A percentile compares a stretch with the other conserved stretches of the same genome.
Conservation (phyloP, 2,113 vertebrate genomes). For the Peromyscus californicus region DNA sequence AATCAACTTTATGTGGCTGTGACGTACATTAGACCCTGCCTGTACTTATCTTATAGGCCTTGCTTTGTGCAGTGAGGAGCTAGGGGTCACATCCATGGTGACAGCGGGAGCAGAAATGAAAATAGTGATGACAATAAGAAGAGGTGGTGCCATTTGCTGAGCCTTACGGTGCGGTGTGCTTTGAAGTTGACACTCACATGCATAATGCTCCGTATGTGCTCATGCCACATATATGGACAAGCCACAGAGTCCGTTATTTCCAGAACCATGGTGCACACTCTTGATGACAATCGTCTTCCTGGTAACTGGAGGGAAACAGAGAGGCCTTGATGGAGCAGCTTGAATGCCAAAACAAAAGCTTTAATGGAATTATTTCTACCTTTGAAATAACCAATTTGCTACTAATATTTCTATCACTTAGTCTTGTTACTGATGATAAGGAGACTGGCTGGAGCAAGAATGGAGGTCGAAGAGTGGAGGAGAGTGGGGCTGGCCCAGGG, state of each 20-base stretch:
- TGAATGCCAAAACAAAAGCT: not conserved
- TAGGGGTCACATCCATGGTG: not conserved
- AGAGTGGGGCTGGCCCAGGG: not conserved
- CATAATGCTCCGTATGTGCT: not conserved
- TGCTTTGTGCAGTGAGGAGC: not conserved
- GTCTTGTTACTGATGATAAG: slow-evolving; percentile 12
- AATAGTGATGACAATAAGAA: not conserved
- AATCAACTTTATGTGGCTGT: not conserved
- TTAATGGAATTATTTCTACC: slow-evolving; percentile 25
- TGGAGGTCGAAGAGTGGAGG: not conserved
- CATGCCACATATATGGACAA: not conserved
- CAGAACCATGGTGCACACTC: not conserved
- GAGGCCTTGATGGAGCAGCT: not conserved
- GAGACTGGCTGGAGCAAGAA: not conserved
- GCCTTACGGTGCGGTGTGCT: not conserved
- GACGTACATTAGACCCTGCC: not conserved
- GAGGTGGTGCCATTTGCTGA: not conserved
- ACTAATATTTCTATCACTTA: slow-evolving; percentile 27
- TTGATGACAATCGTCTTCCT: not conserved
- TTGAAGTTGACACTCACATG: not conserved
- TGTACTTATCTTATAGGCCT: not conserved
- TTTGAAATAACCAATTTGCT: slow-evolving; percentile 9
- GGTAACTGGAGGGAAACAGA: not conserved
- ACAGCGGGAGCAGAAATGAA: not conserved
- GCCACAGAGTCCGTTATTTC: not conserved